These are phyloP conservation scores for Galleria mellonella DNA, from an alignment of 1,140 invertebrate species.

Conservation along the genomic window DNA sequence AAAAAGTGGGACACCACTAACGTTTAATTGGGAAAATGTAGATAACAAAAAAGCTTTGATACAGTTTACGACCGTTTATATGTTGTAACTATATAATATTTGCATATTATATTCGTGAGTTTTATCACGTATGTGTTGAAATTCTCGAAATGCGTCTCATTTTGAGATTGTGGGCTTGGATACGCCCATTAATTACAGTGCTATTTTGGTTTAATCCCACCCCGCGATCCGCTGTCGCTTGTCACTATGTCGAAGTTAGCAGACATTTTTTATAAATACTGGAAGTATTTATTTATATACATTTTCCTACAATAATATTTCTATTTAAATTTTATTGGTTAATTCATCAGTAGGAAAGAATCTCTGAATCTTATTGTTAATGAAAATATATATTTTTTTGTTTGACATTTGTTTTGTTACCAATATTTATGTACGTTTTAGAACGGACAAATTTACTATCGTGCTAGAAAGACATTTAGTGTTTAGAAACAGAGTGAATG, in stretches of 20 bases:
- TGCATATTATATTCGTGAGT: conserved; percentile 4
- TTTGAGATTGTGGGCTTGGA: conserved; percentile 44
- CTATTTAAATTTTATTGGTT: conserved; percentile 7
- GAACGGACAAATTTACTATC: too few species aligned
- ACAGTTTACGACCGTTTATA: too few species aligned
- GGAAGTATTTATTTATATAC: conserved; percentile 9
- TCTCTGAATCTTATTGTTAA: conserved; percentile 5
- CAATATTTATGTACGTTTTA: too few species aligned
- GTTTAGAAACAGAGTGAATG: too few species aligned
- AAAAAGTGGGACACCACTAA: too few species aligned
- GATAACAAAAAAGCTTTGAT: too few species aligned
- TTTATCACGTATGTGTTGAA: conserved; percentile 27
- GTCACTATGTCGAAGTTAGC: conserved; percentile 30
- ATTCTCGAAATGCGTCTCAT: conserved; percentile 36
- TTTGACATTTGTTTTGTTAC: conserved; percentile 14
- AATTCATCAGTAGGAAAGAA: conserved; percentile 7
- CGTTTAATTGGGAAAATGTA: too few species aligned
- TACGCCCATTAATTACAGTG: conserved; percentile 47
- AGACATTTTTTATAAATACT: conserved; percentile 29
- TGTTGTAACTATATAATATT: too few species aligned
- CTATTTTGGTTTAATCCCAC: conserved; percentile 63
- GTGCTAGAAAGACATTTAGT: background rate
- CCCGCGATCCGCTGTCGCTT: conserved; percentile 37
- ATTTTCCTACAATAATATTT: background rate
- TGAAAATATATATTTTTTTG: conserved; percentile 2